Evolutionary conservation across 2,888 invertebrate genomes (phyloP).

Genomic region (Morinoia aosen): DNA sequence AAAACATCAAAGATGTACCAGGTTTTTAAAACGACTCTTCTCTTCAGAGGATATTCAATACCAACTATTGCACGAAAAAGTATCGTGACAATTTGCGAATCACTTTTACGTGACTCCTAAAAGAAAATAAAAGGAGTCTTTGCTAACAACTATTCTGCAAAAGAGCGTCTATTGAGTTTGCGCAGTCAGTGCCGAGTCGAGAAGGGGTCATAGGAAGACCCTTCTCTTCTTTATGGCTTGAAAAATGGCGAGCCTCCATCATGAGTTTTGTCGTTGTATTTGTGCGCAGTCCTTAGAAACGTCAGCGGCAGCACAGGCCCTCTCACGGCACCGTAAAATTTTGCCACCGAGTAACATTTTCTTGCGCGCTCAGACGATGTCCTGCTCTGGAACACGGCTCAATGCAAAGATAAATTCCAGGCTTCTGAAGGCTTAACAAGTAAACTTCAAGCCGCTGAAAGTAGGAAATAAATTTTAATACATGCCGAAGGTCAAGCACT

Average conservation of each 20-base stretch:
- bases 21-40: neutral
- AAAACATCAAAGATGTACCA: neutral
- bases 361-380: neutral
- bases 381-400: neutral
- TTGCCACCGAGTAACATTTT: neutral
- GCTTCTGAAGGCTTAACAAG: constrained; percentile 10
- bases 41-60: neutral
- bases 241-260: constrained; percentile 11
- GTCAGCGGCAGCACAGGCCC: constrained; percentile 6
- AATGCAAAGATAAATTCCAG: neutral
- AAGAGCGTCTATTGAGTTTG: constrained; percentile 1
- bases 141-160: neutral
- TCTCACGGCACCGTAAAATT: neutral
- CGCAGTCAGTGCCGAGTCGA: constrained; percentile 6
- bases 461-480: constrained; percentile 12
- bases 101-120: neutral
- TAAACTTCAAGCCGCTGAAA: neutral
- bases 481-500: neutral
- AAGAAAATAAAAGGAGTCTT: neutral
- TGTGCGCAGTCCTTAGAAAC: constrained; percentile 5
- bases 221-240: constrained; percentile 14
- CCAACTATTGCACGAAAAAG: neutral
- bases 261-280: constrained; percentile 31
- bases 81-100: neutral
- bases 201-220: constrained; percentile 23